A percentile compares a stretch with the other conserved stretches of the same genome.
Conservation (phyloP, 1,140 invertebrate species). For the Drosophila tropicalis region DNA sequence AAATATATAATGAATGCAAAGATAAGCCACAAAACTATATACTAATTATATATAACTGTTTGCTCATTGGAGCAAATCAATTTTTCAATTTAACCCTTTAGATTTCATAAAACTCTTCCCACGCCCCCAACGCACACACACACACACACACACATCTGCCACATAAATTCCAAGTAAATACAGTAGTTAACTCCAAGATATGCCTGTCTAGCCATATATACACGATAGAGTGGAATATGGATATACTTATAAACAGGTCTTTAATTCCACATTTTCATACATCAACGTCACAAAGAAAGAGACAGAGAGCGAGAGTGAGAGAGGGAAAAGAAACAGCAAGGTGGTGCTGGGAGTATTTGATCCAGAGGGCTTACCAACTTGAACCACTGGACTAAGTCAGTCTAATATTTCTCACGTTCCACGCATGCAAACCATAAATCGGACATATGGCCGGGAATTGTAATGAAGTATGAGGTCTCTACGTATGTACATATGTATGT, state of each 20-base stretch:
- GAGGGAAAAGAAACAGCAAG: conserved; percentile 32
- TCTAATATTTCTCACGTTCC: conserved; percentile 77
- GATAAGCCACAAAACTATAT: background rate
- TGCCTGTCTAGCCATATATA: conserved; percentile 33
- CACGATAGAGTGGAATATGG: conserved; percentile 45
- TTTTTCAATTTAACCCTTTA: background rate
- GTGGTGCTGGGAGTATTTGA: conserved; percentile 53
- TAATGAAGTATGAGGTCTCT: conserved; percentile 7
- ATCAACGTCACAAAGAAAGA: conserved; percentile 50
- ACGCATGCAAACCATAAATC: conserved; percentile 46
- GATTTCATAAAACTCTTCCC: conserved; percentile 29
- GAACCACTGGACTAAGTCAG: conserved; percentile 74
- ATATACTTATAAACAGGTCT: conserved; percentile 55
- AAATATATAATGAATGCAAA: background rate
- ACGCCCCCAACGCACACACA: conserved; percentile 22
- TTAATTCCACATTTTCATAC: conserved; percentile 53
- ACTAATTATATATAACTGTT: background rate
- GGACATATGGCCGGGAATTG: conserved; percentile 48
- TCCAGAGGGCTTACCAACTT: conserved; percentile 63
- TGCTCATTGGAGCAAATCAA: too few species aligned
- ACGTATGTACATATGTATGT: too few species aligned
- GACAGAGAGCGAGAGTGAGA: conserved; percentile 5
- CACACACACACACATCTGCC: conserved; percentile 19
- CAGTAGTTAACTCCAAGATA: conserved; percentile 63
- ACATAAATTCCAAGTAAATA: conserved; percentile 32